Evolutionary conservation across 2,113 vertebrate species (phyloP), one percentile per base, ranked within the genome.

Genomic region (Malurus elegans): DNA sequence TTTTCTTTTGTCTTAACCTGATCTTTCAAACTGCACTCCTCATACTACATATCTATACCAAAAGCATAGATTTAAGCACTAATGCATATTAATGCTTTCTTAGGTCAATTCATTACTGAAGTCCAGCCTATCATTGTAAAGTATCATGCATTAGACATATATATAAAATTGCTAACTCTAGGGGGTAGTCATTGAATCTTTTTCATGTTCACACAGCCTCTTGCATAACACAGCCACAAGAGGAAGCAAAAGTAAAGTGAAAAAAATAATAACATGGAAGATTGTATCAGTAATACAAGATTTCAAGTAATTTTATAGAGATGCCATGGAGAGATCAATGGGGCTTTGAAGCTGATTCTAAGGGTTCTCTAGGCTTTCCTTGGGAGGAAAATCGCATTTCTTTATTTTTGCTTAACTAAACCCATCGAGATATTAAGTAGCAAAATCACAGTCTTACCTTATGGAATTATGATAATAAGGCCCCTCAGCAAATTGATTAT

Each of bases 381-480:
- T 60, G 28, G 47, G 45, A 95, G 25, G 34, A 91, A 95, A 97
- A 95, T 51, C 44, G 79, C 36, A 94, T 89, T 97, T 93, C 40
- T 95, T 89, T 94, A 79, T 69, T 97, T 95, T 88, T 97, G 74
- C 96, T 97, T 96, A 97, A 97, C 92, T 95, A 82, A 95, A 80
- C 74, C 90, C 93, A 76, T 50, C 0, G 20, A 97, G 95, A 89
- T 93, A 93, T 60, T 94, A 97, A 97, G 86, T 53, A 91, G 48
- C 44, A 81, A 64, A 89, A 92, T 87, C 86, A 95, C 86, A 92
- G 86, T 71, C 54, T 86, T 79, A 95, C 85, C 90, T 95, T 79
- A 92, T 5, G 32, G 69, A 96, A 96, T 96, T 95, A 96, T 89
- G 96, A 93, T 97, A 97, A 96, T 94, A 96, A 78, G 92, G 90